Conservation (phyloP, 2,888 invertebrate species). For the Mythimna pallens region DNA sequence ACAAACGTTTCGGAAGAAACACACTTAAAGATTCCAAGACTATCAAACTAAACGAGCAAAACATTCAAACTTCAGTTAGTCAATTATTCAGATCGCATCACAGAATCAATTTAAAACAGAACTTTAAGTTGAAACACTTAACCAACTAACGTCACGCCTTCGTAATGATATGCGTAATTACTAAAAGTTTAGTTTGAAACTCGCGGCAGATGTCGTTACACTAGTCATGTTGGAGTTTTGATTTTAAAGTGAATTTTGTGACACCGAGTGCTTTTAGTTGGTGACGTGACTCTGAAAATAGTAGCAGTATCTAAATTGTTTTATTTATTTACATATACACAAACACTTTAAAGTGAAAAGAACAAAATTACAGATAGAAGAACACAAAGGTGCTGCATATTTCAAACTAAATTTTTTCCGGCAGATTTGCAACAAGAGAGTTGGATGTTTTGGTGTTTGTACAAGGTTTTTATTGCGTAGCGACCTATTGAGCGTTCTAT, state of each 20-base stretch:
- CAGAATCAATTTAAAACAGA: constrained; percentile 46
- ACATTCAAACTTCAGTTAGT: constrained; percentile 28
- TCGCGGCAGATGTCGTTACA: constrained; percentile 44
- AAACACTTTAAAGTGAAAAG: too few species aligned
- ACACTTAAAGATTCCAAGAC: neutral
- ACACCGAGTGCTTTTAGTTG: neutral
- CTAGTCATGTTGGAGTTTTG: constrained; percentile 24
- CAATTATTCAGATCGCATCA: constrained; percentile 37
- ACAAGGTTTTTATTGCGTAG: too few species aligned
- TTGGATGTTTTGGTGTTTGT: too few species aligned
- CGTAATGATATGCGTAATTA: constrained; percentile 62
- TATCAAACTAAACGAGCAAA: constrained; percentile 11
- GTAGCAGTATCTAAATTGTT: neutral
- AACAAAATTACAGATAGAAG: too few species aligned
- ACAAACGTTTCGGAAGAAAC: neutral
- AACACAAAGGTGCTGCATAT: too few species aligned
- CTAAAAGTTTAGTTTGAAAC: constrained; percentile 42
- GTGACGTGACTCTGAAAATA: neutral
- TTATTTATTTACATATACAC: neutral
- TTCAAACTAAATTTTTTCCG: too few species aligned
- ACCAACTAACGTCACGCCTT: constrained; percentile 34
- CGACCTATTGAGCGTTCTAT: too few species aligned
- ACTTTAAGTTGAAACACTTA: constrained; percentile 40
- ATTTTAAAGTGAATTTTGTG: constrained; percentile 20
- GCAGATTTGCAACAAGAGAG: too few species aligned